These are phyloP conservation scores for Pseudoips prasinana DNA, from an alignment of 2,888 invertebrate genomes.

Conservation along the genomic window DNA sequence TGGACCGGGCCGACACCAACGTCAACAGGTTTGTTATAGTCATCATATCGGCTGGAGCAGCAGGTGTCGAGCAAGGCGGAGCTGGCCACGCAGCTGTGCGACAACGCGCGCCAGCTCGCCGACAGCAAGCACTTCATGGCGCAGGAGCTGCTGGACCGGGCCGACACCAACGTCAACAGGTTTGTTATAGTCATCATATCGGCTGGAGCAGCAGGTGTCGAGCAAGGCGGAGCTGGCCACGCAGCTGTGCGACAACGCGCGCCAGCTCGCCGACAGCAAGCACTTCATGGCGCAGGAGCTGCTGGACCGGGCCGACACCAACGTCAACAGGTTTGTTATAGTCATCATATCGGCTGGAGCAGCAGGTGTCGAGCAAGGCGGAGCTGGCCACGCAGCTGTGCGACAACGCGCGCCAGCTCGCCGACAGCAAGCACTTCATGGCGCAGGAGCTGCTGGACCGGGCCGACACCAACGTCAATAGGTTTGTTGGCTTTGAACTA, in stretches of 20 bases:
- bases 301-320: slow-evolving; percentile 84
- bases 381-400: slow-evolving; percentile 91
- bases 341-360: no score
- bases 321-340: slow-evolving; percentile 51
- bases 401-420: slow-evolving; percentile 90
- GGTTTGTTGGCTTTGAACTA: no score
- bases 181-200: no score
- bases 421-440: slow-evolving; percentile 93
- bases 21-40: slow-evolving; percentile 50
- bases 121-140: slow-evolving; percentile 94
- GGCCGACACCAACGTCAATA: slow-evolving; percentile 71
- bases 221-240: slow-evolving; percentile 92
- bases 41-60: slow-evolving; percentile 93
- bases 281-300: slow-evolving; percentile 96
- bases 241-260: slow-evolving; percentile 89
- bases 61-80: slow-evolving; percentile 93
- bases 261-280: slow-evolving; percentile 88
- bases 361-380: slow-evolving; percentile 91
- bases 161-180: slow-evolving; percentile 67
- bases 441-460: slow-evolving; percentile 91
- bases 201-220: slow-evolving; percentile 93
- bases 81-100: slow-evolving; percentile 89
- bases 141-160: slow-evolving; percentile 90
- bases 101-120: slow-evolving; percentile 89
- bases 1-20: slow-evolving; percentile 83